Evolutionary conservation across 2,113 vertebrate species (phyloP).

Genomic region (Podarcis muralis): DNA sequence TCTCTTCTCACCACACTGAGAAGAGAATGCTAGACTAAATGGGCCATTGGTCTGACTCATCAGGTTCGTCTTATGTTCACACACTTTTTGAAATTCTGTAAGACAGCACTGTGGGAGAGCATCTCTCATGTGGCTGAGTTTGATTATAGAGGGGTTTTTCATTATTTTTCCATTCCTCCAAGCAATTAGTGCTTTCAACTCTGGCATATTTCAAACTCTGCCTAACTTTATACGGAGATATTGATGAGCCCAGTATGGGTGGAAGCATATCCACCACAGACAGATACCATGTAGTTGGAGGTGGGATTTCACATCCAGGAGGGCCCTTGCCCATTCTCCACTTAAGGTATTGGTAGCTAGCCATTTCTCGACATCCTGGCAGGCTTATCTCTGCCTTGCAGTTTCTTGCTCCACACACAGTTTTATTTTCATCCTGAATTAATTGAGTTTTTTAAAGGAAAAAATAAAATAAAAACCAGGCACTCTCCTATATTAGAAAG

Average conservation of each 20-base stretch:
- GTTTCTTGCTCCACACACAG: background rate
- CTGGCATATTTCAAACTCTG: background rate
- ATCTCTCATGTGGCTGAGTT: background rate
- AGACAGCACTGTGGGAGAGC: background rate
- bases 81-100: background rate
- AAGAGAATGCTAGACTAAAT: background rate
- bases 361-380: background rate
- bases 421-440: constrained; percentile 7
- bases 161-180: background rate
- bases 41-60: too few species aligned
- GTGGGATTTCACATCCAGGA: background rate
- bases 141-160: background rate
- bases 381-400: constrained; percentile 16
- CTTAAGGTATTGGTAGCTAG: background rate
- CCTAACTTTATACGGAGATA: background rate
- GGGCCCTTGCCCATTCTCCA: background rate
- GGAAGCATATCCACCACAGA: background rate
- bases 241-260: background rate
- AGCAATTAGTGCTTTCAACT: background rate
- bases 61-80: background rate
- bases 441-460: background rate
- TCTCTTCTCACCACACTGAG: background rate
- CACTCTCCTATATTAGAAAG: background rate
- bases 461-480: background rate
- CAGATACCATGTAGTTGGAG: background rate